A percentile compares a stretch with the other conserved stretches of the same genome.
phyloP scores from a whole-genome alignment of 2,797 vertebrate genomes.

The Acrossocheilus fasciatus region DNA sequence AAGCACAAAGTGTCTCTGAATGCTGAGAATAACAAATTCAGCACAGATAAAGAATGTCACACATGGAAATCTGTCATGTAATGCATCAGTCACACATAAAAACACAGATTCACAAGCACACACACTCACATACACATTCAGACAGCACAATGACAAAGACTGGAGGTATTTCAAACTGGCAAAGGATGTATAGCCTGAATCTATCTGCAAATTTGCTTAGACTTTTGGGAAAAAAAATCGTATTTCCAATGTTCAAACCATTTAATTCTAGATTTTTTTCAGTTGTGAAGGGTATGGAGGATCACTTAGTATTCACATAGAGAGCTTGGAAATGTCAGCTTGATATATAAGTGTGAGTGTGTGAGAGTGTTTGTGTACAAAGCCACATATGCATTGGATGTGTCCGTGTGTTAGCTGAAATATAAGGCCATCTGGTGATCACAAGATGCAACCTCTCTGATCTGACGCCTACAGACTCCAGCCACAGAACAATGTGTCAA shows the following conservation, averaged over 20 bases:
- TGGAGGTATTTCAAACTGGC: not conserved
- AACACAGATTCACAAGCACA: not conserved
- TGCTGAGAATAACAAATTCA: conserved; percentile 22
- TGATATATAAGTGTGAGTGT: not conserved
- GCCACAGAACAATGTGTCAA: conserved; percentile 18
- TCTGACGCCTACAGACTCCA: not conserved
- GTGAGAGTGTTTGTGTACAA: conserved; percentile 7
- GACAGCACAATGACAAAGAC: not conserved
- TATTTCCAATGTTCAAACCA: not conserved
- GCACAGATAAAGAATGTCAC: conserved; percentile 26
- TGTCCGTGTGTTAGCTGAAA: conserved; percentile 10
- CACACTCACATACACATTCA: conserved; percentile 6
- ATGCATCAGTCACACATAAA: conserved; percentile 17
- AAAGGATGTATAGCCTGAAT: not conserved
- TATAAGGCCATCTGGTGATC: conserved; percentile 15
- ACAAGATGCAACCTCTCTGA: not conserved
- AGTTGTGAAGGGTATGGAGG: not conserved
- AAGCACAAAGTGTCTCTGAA: conserved; percentile 3
- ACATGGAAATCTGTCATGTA: conserved; percentile 38
- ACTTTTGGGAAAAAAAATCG: not conserved
- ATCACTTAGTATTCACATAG: not conserved
- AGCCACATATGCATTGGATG: not conserved
- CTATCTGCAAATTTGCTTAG: not conserved
- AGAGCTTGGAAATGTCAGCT: conserved; percentile 3
- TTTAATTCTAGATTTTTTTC: not conserved